phyloP scores from a whole-genome alignment of 2,797 vertebrate genomes.

The Xyrichtys novacula region DNA sequence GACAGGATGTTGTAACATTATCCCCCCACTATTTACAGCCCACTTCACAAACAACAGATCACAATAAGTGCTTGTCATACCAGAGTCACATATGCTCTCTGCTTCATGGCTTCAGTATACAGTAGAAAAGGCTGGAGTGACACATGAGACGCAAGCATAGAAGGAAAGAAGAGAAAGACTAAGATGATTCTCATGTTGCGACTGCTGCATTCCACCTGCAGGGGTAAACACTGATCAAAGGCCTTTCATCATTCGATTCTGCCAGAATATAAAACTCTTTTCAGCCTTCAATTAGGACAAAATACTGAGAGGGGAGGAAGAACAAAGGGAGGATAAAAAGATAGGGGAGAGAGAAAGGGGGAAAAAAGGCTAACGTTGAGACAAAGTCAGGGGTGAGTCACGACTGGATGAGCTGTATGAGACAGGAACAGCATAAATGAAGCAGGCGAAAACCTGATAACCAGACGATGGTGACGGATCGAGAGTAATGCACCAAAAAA shows the following conservation, averaged over 20 bases:
- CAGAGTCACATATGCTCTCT: conserved; percentile 7
- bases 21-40: conserved; percentile 54
- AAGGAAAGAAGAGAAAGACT: conserved; percentile 41
- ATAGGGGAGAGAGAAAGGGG: neutral
- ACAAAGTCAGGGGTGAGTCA: conserved; percentile 40
- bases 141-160: conserved; percentile 5
- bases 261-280: conserved; percentile 65
- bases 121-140: conserved; percentile 15
- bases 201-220: conserved; percentile 65
- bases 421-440: neutral
- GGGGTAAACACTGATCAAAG: conserved; percentile 79
- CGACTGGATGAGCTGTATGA: neutral
- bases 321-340: conserved; percentile 16
- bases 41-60: conserved; percentile 47
- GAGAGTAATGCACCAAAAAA: conserved; percentile 5
- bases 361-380: conserved; percentile 8
- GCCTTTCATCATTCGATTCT: conserved; percentile 74
- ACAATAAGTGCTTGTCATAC: conserved; percentile 36
- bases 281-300: conserved; percentile 70
- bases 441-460: neutral
- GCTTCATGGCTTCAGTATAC: neutral
- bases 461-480: conserved; percentile 6
- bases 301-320: conserved; percentile 33
- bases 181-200: conserved; percentile 56
- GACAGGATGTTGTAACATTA: conserved; percentile 65